Percentiles rank a stretch among this genome's conserved stretches.
phyloP scores from a whole-genome alignment of 2,888 invertebrate genomes.

The Dermolepida albohirtum region DNA sequence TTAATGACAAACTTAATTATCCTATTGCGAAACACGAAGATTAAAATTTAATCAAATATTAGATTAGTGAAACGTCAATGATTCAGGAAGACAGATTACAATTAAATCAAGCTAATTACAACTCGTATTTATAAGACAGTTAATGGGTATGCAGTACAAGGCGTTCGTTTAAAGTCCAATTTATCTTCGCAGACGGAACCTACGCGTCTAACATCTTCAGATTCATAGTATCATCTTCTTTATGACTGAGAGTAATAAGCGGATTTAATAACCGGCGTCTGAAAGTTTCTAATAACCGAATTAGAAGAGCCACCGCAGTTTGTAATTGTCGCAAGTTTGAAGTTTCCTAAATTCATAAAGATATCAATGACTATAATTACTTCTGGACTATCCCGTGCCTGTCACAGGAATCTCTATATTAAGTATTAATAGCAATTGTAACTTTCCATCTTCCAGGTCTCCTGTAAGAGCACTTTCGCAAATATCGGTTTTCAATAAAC shows the following conservation, averaged over 20 bases:
- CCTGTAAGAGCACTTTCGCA: neutral
- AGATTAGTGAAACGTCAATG: slow-evolving; percentile 40
- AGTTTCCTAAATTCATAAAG: slow-evolving; percentile 61
- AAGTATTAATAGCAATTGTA: slow-evolving; percentile 11
- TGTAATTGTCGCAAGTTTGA: slow-evolving; percentile 56
- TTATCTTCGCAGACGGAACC: slow-evolving; percentile 47
- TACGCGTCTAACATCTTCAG: slow-evolving; percentile 40
- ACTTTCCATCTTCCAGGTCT: slow-evolving; percentile 10
- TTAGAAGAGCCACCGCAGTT: slow-evolving; percentile 50
- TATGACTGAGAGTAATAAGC: slow-evolving; percentile 49
- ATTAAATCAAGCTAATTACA: slow-evolving; percentile 49
- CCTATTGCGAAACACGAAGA: slow-evolving; percentile 17
- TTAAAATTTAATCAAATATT: slow-evolving; percentile 42
- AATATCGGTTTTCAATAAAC: neutral
- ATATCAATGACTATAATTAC: slow-evolving; percentile 61
- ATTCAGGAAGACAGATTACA: slow-evolving; percentile 45
- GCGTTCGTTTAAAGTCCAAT: slow-evolving; percentile 50
- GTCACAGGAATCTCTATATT: slow-evolving; percentile 26
- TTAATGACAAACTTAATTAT: slow-evolving; percentile 35
- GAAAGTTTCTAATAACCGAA: slow-evolving; percentile 54
- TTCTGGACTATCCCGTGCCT: slow-evolving; percentile 39
- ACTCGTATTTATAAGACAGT: slow-evolving; percentile 50
- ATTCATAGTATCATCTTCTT: slow-evolving; percentile 37
- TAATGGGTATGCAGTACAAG: slow-evolving; percentile 49
- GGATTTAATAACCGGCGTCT: slow-evolving; percentile 52